Percentiles rank a stretch among this genome's conserved stretches.
phyloP scores from a whole-genome alignment of 2,113 vertebrate species.

The Rafetus swinhoei region DNA sequence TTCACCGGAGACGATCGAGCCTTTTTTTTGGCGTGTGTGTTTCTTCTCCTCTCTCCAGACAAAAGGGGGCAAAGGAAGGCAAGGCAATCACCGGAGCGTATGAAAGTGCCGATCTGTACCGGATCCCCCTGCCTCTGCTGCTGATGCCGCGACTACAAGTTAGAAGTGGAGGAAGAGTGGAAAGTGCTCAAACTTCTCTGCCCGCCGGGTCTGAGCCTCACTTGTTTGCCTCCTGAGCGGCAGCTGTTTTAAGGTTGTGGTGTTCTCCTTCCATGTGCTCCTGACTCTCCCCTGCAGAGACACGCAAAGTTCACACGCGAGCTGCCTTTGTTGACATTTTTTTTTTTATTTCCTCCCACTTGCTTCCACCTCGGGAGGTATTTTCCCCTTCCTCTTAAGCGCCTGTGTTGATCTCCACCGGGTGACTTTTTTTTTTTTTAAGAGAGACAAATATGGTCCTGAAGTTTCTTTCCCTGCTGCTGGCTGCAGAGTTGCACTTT shows the following conservation, averaged over 20 bases:
- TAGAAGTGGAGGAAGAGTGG: conserved; percentile 52
- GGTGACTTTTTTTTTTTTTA: neutral
- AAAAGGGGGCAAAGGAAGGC: conserved; percentile 60
- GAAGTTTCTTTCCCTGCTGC: conserved; percentile 67
- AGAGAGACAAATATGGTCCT: conserved; percentile 71
- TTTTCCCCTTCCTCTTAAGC: neutral
- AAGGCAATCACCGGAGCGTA: conserved; percentile 28
- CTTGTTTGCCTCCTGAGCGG: conserved; percentile 25
- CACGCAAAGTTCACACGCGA: conserved; percentile 78
- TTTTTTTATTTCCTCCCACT: conserved; percentile 52
- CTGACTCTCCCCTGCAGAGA: conserved; percentile 68
- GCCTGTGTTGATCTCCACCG: neutral
- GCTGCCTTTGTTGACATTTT: conserved; percentile 65
- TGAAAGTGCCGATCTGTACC: conserved; percentile 44
- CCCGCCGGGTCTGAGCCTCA: conserved; percentile 46
- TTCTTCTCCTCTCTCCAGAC: conserved; percentile 54
- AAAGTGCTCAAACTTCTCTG: conserved; percentile 69
- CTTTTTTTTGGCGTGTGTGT: conserved; percentile 54
- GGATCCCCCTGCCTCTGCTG: conserved; percentile 9
- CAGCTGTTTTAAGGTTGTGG: neutral
- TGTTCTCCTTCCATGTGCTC: conserved; percentile 57
- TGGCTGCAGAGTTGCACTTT: conserved; percentile 58
- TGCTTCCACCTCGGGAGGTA: conserved; percentile 42
- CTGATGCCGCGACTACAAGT: conserved; percentile 33
- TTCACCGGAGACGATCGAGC: conserved; percentile 55